Base-by-base conservation (phyloP, 2,888 invertebrate species). In the Latheticus oryzae region DNA sequence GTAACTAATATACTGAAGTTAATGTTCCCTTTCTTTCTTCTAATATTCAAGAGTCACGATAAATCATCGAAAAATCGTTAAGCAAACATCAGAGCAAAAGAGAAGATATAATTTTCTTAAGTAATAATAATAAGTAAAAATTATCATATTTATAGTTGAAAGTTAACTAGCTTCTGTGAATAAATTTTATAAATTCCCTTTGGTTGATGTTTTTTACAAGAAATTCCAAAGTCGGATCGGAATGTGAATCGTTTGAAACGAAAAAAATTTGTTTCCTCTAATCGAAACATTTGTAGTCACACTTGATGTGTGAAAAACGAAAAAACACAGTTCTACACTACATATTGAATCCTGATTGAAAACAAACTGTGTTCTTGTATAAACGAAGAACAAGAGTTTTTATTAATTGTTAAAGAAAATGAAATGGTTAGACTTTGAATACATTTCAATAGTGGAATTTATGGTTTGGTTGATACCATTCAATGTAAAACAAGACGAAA, bases 401-500 rank as follows among this genome's bases (percentile, higher is more conserved):
- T 50, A 40, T 45, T 58, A 52, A 52, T 58, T 58, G 52, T 26
- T 23, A 42, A 45, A 32, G 57, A 52, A 45, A 54, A 58, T 58
- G 51, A 45, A 58, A 45, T 35, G 45, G 11, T 28, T 33, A 11
- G 23, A 51, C 23, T 54, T 54, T 57, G 51, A 57, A 57, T 57
- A 51, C 24, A 45, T 54, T 59, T 57, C 53, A 55, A 53, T 59
- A 50, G 40, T 30, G 13, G 64, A 71, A 75, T 75, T 75, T 75
- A 75, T 74, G 70, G 68, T 65, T 64, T 66, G 64, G 60, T 65
- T 55, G 59, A 55, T 58, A 65, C 74, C 70, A 75, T 75, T 75
- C 74, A 75, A 75, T 75, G 75, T 75, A 74, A 75, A 75, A 74
- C 75, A 74, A 72, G 74, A 74, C 69, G 70, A 73, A 73, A 75